Percentiles rank a stretch among this genome's conserved stretches.
phyloP scores from a whole-genome alignment of 2,888 invertebrate species.

The Habrosyne pyritoides region DNA sequence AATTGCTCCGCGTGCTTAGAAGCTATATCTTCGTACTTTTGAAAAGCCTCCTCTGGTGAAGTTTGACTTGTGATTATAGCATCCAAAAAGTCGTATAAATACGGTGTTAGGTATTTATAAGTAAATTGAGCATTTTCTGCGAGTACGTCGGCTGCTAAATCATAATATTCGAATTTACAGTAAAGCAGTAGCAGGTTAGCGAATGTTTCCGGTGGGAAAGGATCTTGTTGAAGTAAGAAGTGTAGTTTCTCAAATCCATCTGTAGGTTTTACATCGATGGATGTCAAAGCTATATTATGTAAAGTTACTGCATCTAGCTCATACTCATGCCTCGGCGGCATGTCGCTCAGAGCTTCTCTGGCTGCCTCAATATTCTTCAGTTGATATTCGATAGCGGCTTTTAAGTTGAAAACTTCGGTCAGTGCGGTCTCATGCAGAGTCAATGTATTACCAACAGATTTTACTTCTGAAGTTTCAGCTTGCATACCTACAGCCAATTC shows the following conservation, averaged over 20 bases:
- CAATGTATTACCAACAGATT: constrained; percentile 97
- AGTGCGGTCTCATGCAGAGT: constrained; percentile 97
- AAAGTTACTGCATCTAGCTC: constrained; percentile 98
- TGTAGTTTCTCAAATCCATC: constrained; percentile 94
- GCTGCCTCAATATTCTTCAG: constrained; percentile 89
- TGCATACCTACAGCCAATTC: constrained; percentile 98
- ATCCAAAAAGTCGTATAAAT: constrained; percentile 97
- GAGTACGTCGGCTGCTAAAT: constrained; percentile 98
- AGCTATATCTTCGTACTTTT: constrained; percentile 97
- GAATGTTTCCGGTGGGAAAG: constrained; percentile 99
- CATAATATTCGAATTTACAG: constrained; percentile 98
- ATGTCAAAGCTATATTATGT: constrained; percentile 96
- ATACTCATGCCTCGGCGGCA: constrained; percentile 97
- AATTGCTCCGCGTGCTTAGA: constrained; percentile 95
- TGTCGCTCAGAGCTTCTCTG: constrained; percentile 92
- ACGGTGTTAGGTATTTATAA: constrained; percentile 96
- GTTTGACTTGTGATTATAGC: constrained; percentile 98
- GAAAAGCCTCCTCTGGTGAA: constrained; percentile 97
- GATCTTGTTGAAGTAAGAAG: constrained; percentile 97
- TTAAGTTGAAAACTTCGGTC: constrained; percentile 98
- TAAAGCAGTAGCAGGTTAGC: constrained; percentile 97
- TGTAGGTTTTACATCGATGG: constrained; percentile 93
- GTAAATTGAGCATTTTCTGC: constrained; percentile 99
- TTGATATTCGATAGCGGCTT: constrained; percentile 99
- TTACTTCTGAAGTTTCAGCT: constrained; percentile 95